phyloP scores from a whole-genome alignment of 2,888 invertebrate genomes.

The Drosophila basisetae region DNA sequence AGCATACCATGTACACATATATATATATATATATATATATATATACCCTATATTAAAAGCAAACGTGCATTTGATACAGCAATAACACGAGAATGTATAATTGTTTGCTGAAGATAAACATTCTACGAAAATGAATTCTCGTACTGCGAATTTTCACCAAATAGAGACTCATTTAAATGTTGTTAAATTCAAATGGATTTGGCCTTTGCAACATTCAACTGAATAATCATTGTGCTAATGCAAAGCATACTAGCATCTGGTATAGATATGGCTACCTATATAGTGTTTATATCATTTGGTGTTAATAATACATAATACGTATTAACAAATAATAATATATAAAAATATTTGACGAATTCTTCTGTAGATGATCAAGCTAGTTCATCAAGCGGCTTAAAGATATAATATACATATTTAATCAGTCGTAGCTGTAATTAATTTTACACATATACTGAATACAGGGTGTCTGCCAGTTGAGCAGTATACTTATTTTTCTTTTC shows the following conservation, averaged over 20 bases:
- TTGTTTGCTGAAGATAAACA: not conserved
- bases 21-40: not conserved
- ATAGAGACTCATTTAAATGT: not conserved
- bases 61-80: constrained; percentile 1
- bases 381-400: not conserved
- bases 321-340: not conserved
- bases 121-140: not conserved
- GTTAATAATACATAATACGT: not conserved
- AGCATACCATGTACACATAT: constrained; percentile 1
- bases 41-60: constrained; percentile 26
- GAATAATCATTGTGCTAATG: not conserved
- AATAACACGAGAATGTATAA: not conserved
- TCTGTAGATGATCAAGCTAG: not conserved
- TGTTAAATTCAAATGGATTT: not conserved
- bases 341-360: not conserved
- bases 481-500: constrained; percentile 27
- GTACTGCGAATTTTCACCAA: not conserved
- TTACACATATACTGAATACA: not conserved
- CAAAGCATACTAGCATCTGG: not conserved
- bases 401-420: not conserved
- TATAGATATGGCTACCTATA: not conserved
- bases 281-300: not conserved
- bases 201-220: not conserved
- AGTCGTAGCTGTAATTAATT: not conserved
- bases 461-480: constrained; percentile 14